phyloP scores from a whole-genome alignment of 2,113 vertebrate species.

The Tapirus terrestris region DNA sequence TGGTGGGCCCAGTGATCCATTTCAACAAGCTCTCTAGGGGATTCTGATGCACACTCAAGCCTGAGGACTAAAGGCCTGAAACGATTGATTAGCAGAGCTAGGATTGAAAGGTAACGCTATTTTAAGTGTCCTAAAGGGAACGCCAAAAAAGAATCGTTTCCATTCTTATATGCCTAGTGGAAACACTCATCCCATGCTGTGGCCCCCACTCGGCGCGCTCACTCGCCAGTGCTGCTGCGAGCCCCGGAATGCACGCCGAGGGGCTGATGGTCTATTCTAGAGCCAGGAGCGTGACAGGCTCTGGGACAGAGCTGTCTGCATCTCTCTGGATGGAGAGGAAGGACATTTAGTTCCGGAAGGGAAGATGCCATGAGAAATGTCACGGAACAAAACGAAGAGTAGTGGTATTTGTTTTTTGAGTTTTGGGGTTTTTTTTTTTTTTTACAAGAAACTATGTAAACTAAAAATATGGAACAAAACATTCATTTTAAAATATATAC shows the following conservation, averaged over 20 bases:
- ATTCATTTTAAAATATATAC: neutral
- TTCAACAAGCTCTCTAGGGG: neutral
- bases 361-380: neutral
- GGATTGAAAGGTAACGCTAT: too few species aligned
- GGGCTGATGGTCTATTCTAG: neutral
- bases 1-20: neutral
- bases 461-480: neutral
- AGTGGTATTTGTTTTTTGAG: neutral
- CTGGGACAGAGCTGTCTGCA: neutral
- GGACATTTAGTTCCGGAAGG: neutral
- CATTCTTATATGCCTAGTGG: rapidly evolving
- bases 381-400: neutral
- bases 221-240: rapidly evolving
- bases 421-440: neutral
- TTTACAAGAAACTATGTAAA: neutral
- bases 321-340: too few species aligned
- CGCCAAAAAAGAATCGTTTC: neutral
- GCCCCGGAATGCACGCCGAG: rapidly evolving
- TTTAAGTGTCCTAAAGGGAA: neutral
- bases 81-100: neutral
- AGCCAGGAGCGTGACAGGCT: neutral
- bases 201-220: neutral
- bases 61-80: neutral
- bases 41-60: too few species aligned
- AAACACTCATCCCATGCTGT: neutral